A percentile compares a stretch with the other conserved stretches of the same genome.
These are phyloP conservation scores for Microctenopoma lineatum DNA, from an alignment of 2,797 vertebrate species.

Conservation along the genomic window DNA sequence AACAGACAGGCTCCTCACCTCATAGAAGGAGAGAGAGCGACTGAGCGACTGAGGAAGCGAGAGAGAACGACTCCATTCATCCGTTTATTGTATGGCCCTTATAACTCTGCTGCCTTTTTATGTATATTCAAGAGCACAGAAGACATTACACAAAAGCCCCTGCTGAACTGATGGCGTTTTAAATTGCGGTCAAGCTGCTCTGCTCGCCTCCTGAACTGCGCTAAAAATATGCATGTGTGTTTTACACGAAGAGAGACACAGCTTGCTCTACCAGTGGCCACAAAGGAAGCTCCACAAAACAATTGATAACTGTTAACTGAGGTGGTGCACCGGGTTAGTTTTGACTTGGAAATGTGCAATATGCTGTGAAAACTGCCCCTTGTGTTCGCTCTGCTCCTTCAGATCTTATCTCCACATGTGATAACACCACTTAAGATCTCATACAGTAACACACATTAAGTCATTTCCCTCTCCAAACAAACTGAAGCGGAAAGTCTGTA, in stretches of 20 bases:
- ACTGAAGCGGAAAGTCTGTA: conserved; percentile 40
- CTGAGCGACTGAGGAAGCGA: conserved; percentile 35
- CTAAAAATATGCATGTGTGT: conserved; percentile 66
- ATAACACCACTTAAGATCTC: conserved; percentile 83
- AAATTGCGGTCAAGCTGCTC: conserved; percentile 83
- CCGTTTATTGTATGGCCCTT: conserved; percentile 80
- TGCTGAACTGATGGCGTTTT: conserved; percentile 80
- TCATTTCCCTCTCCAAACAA: conserved; percentile 83
- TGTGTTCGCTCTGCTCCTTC: conserved; percentile 53
- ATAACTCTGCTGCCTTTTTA: conserved; percentile 78
- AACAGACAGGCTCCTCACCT: conserved; percentile 74
- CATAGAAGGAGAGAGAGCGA: conserved; percentile 46
- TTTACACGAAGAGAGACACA: conserved; percentile 59
- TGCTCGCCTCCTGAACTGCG: conserved; percentile 76
- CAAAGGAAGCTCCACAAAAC: conserved; percentile 61
- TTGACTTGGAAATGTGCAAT: conserved; percentile 81
- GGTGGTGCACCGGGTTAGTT: conserved; percentile 69
- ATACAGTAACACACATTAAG: conserved; percentile 83
- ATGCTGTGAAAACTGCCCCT: conserved; percentile 79
- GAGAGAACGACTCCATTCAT: conserved; percentile 80
- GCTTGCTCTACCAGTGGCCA: conserved; percentile 54
- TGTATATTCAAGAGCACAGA: conserved; percentile 83
- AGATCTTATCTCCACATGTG: conserved; percentile 81
- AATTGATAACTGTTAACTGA: conserved; percentile 74
- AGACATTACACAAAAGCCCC: conserved; percentile 80